Percentiles rank a stretch among this genome's conserved stretches.
Conservation (phyloP, 1,140 invertebrate species). For the Dreissena rostriformis region DNA sequence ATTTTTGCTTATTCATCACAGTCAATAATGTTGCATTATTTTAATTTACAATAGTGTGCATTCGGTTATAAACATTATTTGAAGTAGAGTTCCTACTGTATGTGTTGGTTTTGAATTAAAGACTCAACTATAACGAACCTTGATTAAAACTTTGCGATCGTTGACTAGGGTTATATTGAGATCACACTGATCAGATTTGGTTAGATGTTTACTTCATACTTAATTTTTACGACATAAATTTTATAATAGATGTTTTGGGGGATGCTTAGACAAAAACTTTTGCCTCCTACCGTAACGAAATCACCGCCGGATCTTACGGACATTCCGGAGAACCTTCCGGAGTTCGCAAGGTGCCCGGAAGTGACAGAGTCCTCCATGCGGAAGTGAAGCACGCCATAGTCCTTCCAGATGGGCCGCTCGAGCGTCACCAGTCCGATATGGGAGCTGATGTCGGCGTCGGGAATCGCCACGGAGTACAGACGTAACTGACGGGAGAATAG, state of each 20-base stretch:
- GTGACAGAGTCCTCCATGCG: conserved; percentile 22
- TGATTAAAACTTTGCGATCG: neutral
- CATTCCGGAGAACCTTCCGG: neutral
- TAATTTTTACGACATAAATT: neutral
- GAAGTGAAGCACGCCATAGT: conserved; percentile 38
- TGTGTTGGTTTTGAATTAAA: neutral
- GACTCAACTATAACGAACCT: neutral
- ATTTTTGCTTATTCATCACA: too few relatives aligned
- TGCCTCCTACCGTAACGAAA: conserved; percentile 30
- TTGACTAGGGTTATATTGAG: neutral
- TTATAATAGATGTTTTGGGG: neutral
- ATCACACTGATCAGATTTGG: neutral
- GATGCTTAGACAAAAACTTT: neutral
- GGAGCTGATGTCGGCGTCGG: conserved; percentile 28
- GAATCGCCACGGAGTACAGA: conserved; percentile 28
- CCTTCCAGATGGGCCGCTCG: conserved; percentile 27
- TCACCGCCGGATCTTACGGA: conserved; percentile 19
- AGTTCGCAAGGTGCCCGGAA: conserved; percentile 13
- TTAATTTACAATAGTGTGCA: too few relatives aligned
- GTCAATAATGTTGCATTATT: too few relatives aligned
- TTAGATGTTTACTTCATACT: neutral
- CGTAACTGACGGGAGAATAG: conserved; percentile 19
- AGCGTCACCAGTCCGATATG: conserved; percentile 42
- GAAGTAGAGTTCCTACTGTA: neutral
- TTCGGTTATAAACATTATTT: neutral